These are phyloP conservation scores for Thunnus thynnus DNA, from an alignment of 2,113 vertebrate species.

Conservation along the genomic window DNA sequence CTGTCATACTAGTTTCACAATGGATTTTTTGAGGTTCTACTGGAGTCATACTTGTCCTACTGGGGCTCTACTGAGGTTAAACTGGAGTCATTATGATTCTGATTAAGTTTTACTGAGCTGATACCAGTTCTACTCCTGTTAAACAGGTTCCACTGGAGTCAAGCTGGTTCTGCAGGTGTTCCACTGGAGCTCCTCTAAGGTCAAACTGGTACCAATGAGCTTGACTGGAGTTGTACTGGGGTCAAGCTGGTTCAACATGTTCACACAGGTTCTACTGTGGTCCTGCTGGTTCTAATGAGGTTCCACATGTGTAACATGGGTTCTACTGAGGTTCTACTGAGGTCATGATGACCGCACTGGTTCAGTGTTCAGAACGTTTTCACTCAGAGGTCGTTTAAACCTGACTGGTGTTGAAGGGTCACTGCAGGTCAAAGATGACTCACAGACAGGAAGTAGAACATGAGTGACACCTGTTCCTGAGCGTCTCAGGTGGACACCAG, in stretches of 20 bases:
- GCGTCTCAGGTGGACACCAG: too few relatives aligned
- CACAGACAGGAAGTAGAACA: not conserved
- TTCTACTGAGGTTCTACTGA: too few relatives aligned
- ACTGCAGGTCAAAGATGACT: not conserved
- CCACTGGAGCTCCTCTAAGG: not conserved
- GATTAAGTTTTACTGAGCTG: not conserved
- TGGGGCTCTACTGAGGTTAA: not conserved
- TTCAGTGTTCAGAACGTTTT: not conserved
- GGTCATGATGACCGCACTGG: too few relatives aligned
- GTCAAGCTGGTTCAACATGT: too few relatives aligned
- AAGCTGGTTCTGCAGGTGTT: not conserved
- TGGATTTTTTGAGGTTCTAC: not conserved
- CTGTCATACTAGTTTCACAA: not conserved
- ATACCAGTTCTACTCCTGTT: too few relatives aligned
- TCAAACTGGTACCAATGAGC: not conserved
- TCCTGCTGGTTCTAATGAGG: too few relatives aligned
- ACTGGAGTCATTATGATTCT: not conserved
- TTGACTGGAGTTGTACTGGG: not conserved
- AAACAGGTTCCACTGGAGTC: too few relatives aligned
- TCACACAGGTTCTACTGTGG: not conserved
- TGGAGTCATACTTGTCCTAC: not conserved
- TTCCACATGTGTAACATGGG: too few relatives aligned
- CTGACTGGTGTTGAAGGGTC: too few relatives aligned
- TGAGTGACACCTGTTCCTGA: not conserved
- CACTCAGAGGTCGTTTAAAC: too few relatives aligned